These are phyloP conservation scores for Coreoperca whiteheadi DNA, from an alignment of 2,113 vertebrate genomes.

Conservation along the genomic window DNA sequence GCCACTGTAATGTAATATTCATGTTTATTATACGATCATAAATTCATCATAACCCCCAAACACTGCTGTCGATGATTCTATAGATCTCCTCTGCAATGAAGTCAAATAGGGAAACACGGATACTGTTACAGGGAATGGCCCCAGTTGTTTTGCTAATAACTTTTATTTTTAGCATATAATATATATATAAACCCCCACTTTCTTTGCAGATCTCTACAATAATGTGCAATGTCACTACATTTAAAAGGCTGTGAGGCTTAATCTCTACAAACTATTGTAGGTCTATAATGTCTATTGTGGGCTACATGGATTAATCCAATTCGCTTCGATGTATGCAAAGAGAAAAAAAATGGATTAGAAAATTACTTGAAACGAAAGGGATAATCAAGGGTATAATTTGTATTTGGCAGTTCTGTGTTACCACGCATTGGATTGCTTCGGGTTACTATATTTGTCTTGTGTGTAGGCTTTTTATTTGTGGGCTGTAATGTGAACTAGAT, in stretches of 20 bases:
- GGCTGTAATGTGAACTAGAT: neutral
- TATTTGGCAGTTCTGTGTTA: neutral
- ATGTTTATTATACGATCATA: conserved; percentile 20
- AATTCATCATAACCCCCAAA: conserved; percentile 3
- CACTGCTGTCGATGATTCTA: neutral
- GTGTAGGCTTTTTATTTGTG: neutral
- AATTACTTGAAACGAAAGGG: neutral
- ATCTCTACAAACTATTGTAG: neutral
- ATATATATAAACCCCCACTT: neutral
- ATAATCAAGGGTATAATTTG: neutral
- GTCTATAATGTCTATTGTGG: neutral
- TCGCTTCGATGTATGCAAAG: neutral
- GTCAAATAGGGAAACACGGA: neutral
- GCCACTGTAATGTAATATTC: conserved; percentile 21
- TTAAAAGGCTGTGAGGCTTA: neutral
- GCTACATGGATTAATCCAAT: neutral
- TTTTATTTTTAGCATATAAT: neutral
- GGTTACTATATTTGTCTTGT: neutral
- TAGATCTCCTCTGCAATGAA: neutral
- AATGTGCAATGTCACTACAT: neutral
- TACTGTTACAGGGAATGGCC: neutral
- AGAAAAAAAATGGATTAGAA: neutral
- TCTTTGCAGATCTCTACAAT: neutral
- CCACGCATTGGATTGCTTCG: neutral
- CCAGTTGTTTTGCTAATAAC: neutral